Evolutionary conservation across 2,797 vertebrate species (phyloP).

Genomic region (Rhodeus uyekii): DNA sequence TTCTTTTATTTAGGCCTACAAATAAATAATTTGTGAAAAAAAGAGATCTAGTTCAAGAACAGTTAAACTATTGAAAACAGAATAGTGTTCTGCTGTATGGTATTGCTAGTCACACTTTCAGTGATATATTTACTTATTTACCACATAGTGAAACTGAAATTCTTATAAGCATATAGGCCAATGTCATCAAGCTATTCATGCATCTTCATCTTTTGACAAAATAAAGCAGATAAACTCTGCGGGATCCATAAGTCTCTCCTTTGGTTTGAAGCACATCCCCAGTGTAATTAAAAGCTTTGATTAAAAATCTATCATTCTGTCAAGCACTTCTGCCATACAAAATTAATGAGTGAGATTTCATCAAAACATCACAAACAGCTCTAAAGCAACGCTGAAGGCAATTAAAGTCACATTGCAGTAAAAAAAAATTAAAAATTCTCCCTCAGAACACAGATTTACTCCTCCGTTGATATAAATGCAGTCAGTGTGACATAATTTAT

Average conservation of each 20-base stretch:
- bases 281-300: constrained; percentile 49
- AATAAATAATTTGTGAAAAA: background rate
- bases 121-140: background rate
- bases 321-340: constrained; percentile 27
- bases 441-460: constrained; percentile 28
- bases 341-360: constrained; percentile 45
- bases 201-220: background rate
- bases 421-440: constrained; percentile 21
- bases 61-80: background rate
- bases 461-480: constrained; percentile 14
- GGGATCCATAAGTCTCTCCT: background rate
- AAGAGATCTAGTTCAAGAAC: background rate
- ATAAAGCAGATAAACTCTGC: background rate
- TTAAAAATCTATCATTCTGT: constrained; percentile 50
- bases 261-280: constrained; percentile 24
- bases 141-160: background rate
- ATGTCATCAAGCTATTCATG: constrained; percentile 12
- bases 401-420: constrained; percentile 43
- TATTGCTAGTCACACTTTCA: background rate
- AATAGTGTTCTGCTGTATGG: background rate
- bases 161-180: background rate
- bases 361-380: constrained; percentile 46
- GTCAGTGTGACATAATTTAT: constrained; percentile 20
- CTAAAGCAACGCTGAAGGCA: constrained; percentile 24
- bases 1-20: background rate